These are phyloP conservation scores for Echinarachnius parma DNA, from an alignment of 53 echinoderm and acorn worm species.

Conservation along the genomic window DNA sequence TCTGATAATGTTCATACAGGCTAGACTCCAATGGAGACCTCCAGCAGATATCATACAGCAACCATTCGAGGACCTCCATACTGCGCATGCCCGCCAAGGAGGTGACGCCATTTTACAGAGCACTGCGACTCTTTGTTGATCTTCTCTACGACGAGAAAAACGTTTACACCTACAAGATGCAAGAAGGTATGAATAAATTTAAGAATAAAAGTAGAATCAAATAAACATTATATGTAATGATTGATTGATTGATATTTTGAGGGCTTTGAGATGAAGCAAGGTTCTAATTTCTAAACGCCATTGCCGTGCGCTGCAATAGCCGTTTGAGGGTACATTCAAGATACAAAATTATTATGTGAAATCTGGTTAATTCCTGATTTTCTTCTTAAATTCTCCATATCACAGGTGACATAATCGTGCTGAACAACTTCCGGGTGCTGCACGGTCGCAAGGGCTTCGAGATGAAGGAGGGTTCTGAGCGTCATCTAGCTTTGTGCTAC, in stretches of 20 bases:
- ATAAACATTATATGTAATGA: too few species aligned
- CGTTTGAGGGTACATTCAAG: too few species aligned
- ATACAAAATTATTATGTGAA: too few species aligned
- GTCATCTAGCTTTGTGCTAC: constrained; percentile 26
- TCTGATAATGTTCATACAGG: too few species aligned
- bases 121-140: constrained; percentile 19
- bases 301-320: too few species aligned
- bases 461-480: constrained; percentile 27
- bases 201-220: too few species aligned
- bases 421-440: constrained; percentile 42
- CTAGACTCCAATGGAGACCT: constrained; percentile 18
- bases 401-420: constrained; percentile 39
- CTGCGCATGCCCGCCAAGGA: constrained; percentile 25
- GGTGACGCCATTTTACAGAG: constrained; percentile 25
- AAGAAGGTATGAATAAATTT: neutral
- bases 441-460: constrained; percentile 46
- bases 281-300: too few species aligned
- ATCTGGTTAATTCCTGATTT: too few species aligned
- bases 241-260: too few species aligned
- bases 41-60: constrained; percentile 19
- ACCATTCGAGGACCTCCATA: constrained; percentile 31
- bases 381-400: neutral
- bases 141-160: constrained; percentile 38
- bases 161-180: constrained; percentile 27
- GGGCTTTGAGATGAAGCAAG: too few species aligned